Evolutionary conservation across 2,888 invertebrate species (phyloP).

Genomic region (Thalpophila matura): DNA sequence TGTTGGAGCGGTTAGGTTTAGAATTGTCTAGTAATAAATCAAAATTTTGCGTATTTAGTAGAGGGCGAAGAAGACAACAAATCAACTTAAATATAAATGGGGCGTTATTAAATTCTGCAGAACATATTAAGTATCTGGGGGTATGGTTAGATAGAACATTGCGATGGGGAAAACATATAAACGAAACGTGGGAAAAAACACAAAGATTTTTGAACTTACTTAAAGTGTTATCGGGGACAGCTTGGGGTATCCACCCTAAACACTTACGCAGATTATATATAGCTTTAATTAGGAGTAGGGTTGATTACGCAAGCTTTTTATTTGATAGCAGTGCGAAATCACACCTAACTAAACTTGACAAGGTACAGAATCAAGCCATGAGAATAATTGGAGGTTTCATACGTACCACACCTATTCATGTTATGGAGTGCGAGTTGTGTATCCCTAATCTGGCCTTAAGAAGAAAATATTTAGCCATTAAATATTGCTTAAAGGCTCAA

Average conservation of each 20-base stretch:
- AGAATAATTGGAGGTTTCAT: slow-evolving; percentile 25
- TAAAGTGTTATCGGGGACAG: slow-evolving; percentile 24
- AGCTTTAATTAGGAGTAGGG: slow-evolving; percentile 12
- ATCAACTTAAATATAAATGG: slow-evolving; percentile 14
- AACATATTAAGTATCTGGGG: slow-evolving; percentile 2
- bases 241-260: slow-evolving; percentile 55
- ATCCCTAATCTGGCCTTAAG: slow-evolving; percentile 8
- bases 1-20: slow-evolving; percentile 14
- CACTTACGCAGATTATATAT: slow-evolving; percentile 31
- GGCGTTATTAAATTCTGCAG: neutral
- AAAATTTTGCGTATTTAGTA: slow-evolving; percentile 16
- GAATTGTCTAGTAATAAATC: slow-evolving; percentile 18
- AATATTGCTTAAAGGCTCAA: slow-evolving; percentile 15
- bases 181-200: slow-evolving; percentile 12
- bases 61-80: slow-evolving; percentile 17
- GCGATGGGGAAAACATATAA: slow-evolving; percentile 12
- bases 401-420: slow-evolving; percentile 16
- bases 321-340: neutral
- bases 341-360: slow-evolving; percentile 16
- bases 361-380: slow-evolving; percentile 17
- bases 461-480: slow-evolving; percentile 14
- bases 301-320: slow-evolving; percentile 6
- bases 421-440: slow-evolving; percentile 12
- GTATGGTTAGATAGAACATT: slow-evolving; percentile 11
- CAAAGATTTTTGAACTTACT: slow-evolving; percentile 13